Evolutionary conservation across 2,113 vertebrate species (phyloP).

Genomic region (Trogon surrucura): DNA sequence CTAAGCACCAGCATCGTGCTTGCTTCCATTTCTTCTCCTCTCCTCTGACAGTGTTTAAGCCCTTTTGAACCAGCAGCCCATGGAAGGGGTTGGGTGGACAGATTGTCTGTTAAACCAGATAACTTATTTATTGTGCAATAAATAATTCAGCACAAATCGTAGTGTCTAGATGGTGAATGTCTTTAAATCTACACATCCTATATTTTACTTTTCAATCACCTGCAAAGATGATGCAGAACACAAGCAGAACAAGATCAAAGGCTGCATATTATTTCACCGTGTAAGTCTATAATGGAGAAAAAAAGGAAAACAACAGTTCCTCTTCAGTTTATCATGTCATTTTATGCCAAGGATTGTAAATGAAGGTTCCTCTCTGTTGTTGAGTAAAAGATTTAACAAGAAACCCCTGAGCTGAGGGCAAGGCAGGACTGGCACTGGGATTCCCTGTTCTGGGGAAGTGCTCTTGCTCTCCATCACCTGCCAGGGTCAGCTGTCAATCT

Average conservation of each 20-base stretch:
- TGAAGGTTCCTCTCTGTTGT: not conserved
- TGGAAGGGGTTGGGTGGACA: not conserved
- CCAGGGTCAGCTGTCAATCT: not conserved
- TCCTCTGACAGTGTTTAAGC: not conserved
- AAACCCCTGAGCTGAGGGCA: not conserved
- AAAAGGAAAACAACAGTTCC: slow-evolving; percentile 8
- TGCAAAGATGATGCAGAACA: not conserved
- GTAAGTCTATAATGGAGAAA: not conserved
- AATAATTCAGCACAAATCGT: not conserved
- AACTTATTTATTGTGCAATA: not conserved
- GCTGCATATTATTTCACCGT: not conserved
- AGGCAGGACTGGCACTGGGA: not conserved
- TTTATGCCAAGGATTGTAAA: not conserved
- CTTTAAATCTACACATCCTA: not conserved
- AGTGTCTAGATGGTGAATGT: not conserved
- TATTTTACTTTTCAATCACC: not conserved
- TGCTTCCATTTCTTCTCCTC: not conserved
- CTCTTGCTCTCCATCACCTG: not conserved
- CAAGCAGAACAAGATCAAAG: slow-evolving; percentile 41
- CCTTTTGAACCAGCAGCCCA: not conserved
- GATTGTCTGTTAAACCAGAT: not conserved
- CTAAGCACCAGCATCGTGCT: not conserved
- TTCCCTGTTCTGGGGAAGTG: not conserved
- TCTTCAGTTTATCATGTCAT: not conserved
- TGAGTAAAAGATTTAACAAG: not conserved